These are phyloP conservation scores for Mionectes macconnelli DNA, from an alignment of 2,113 vertebrate species.

Conservation along the genomic window DNA sequence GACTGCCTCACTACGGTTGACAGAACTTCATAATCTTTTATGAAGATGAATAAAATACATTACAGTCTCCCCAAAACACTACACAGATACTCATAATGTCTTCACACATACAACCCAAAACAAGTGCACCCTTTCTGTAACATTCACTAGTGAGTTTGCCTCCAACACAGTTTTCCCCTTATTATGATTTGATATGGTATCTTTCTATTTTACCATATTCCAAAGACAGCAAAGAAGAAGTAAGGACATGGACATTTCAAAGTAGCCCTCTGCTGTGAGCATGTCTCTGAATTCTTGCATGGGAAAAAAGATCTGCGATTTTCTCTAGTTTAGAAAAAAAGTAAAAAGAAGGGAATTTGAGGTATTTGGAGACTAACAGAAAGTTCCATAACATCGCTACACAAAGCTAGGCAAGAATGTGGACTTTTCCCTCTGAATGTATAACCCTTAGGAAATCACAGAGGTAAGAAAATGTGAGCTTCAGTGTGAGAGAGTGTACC, in stretches of 20 bases:
- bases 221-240: neutral
- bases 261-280: neutral
- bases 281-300: neutral
- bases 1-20: neutral
- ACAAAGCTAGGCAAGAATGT: neutral
- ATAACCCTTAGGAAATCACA: neutral
- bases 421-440: fast-evolving
- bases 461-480: neutral
- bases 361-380: neutral
- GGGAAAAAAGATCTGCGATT: neutral
- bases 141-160: neutral
- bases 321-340: neutral
- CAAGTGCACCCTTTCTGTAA: neutral
- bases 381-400: neutral
- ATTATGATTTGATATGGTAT: neutral
- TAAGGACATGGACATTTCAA: neutral
- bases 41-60: neutral
- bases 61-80: neutral
- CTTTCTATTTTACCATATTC: neutral
- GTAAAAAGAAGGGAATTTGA: neutral
- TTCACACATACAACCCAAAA: neutral
- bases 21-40: neutral
- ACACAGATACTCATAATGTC: neutral
- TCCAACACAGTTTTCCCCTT: neutral
- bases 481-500: neutral